Conservation (phyloP, 2,888 invertebrate species). For the Clivina fossor region DNA sequence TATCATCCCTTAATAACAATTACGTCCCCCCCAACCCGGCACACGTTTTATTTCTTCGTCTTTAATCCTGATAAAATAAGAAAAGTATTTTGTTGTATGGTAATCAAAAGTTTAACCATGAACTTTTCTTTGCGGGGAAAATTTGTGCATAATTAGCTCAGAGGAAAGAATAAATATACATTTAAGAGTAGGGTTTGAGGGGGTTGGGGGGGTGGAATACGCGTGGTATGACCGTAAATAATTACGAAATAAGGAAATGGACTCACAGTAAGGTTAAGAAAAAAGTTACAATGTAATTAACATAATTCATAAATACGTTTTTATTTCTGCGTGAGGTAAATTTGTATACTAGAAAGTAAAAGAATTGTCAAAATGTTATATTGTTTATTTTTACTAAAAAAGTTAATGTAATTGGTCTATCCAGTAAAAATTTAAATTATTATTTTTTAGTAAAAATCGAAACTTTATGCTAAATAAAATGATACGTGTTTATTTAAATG, state of each 20-base stretch:
- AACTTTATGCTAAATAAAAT: too few species aligned
- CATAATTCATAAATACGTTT: constrained; percentile 25
- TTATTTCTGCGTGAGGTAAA: not conserved
- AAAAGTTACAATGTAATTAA: constrained; percentile 13
- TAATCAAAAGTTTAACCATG: too few species aligned
- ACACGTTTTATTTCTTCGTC: too few species aligned
- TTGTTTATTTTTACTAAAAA: too few species aligned
- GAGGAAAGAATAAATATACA: not conserved
- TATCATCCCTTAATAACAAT: too few species aligned
- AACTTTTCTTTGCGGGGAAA: constrained; percentile 18
- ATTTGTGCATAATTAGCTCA: constrained; percentile 15
- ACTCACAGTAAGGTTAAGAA: not conserved
- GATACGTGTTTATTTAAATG: too few species aligned
- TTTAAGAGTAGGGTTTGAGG: not conserved
- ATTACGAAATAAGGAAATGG: constrained; percentile 8
- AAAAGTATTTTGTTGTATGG: too few species aligned
- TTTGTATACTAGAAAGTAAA: constrained; percentile 1
- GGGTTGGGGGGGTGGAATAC: constrained; percentile 3
- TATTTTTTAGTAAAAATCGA: too few species aligned
- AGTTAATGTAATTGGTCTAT: too few species aligned
- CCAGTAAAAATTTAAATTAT: too few species aligned
- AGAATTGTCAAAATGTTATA: constrained; percentile 16
- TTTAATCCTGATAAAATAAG: too few species aligned
- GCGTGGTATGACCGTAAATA: constrained; percentile 14
- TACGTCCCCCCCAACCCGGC: too few species aligned